phyloP scores from a whole-genome alignment of 2,888 invertebrate genomes.

The Sialis fuliginosa region DNA sequence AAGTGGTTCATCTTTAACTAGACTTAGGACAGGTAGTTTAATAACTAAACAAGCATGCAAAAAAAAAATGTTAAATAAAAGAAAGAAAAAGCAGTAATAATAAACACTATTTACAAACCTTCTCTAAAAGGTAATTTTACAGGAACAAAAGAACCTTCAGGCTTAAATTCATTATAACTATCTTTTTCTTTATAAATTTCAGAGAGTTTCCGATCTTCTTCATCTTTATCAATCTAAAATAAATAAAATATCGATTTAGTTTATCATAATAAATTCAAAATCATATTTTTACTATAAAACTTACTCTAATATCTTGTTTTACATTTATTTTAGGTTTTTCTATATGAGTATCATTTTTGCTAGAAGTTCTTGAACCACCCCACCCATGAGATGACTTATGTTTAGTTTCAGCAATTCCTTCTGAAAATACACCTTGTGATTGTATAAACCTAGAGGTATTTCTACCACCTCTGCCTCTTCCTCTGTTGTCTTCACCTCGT shows the following conservation, averaged over 20 bases:
- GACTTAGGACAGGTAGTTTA: no score
- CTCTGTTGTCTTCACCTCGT: background rate
- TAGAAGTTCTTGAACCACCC: background rate
- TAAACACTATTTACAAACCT: background rate
- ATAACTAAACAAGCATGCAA: no score
- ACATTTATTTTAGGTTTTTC: constrained; percentile 3
- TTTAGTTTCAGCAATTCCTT: constrained; percentile 3
- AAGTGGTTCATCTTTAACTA: no score
- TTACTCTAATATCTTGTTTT: constrained; percentile 3
- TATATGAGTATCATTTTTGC: background rate
- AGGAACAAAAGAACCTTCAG: constrained; percentile 2
- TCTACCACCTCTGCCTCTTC: background rate
- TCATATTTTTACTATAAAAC: background rate
- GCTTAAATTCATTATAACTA: constrained; percentile 2
- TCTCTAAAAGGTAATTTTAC: constrained; percentile 1
- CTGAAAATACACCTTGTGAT: constrained; percentile 4
- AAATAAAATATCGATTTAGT: background rate
- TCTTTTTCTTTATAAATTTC: constrained; percentile 1
- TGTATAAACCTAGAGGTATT: constrained; percentile 1
- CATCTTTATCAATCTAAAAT: constrained; percentile 1
- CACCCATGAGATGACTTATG: background rate
- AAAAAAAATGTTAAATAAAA: no score
- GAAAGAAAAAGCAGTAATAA: no score
- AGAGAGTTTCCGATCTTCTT: constrained; percentile 1
- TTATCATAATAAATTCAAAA: background rate